Percentiles rank a stretch among this genome's conserved stretches.
Evolutionary conservation across 2,888 invertebrate species (phyloP).

Genomic region (Hydriomena furcata): DNA sequence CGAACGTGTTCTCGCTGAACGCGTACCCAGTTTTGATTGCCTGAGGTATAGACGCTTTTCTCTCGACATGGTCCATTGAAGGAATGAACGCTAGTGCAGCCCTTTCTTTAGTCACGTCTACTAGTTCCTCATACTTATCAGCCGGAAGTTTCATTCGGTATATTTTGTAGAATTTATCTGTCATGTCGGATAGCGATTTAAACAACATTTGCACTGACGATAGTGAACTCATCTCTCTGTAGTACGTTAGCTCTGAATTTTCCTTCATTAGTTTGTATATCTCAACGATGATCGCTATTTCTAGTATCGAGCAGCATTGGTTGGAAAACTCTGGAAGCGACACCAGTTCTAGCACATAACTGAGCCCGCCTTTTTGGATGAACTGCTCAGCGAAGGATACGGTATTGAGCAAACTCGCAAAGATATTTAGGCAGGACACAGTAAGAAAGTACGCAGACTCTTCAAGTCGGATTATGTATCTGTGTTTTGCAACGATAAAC

Average conservation of each 20-base stretch:
- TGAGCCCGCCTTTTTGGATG: conserved; percentile 81
- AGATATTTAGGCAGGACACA: conserved; percentile 84
- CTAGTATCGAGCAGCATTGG: conserved; percentile 84
- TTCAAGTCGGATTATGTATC: conserved; percentile 70
- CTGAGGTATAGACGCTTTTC: conserved; percentile 44
- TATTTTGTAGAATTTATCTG: conserved; percentile 64
- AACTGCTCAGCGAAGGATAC: conserved; percentile 84
- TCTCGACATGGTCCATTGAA: conserved; percentile 29
- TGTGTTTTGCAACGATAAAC: conserved; percentile 80
- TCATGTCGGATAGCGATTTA: conserved; percentile 64
- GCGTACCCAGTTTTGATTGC: conserved; percentile 41
- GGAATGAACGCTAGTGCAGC: conserved; percentile 46
- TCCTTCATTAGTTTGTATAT: conserved; percentile 76
- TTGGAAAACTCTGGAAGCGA: conserved; percentile 81
- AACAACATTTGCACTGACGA: conserved; percentile 73
- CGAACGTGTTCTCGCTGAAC: conserved; percentile 38
- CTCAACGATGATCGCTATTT: conserved; percentile 84
- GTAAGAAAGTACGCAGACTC: conserved; percentile 83
- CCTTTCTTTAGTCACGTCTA: conserved; percentile 55
- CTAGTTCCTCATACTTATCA: conserved; percentile 58
- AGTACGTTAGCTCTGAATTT: conserved; percentile 56
- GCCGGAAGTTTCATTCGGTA: conserved; percentile 59
- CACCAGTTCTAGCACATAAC: conserved; percentile 81
- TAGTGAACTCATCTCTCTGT: conserved; percentile 63
- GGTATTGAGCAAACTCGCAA: conserved; percentile 82